Conservation (phyloP, 2,888 invertebrate species). For the Hyppa rectilinea region DNA sequence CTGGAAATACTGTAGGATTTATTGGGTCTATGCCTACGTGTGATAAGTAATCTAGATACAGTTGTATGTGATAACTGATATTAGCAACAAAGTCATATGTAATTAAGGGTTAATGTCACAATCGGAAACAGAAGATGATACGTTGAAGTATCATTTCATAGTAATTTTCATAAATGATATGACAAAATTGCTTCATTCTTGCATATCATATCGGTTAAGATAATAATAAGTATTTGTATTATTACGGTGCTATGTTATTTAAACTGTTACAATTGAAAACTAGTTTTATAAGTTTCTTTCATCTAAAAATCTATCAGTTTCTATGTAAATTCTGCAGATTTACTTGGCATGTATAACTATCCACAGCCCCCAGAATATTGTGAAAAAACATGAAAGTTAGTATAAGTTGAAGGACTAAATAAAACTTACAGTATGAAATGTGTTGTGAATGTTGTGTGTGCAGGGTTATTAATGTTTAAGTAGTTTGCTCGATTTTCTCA, state of each 20-base stretch:
- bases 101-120: constrained; percentile 16
- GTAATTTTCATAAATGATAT: background rate
- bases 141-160: constrained; percentile 37
- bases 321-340: constrained; percentile 11
- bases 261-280: constrained; percentile 24
- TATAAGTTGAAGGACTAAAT: background rate
- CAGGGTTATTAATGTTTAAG: background rate
- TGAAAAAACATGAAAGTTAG: background rate
- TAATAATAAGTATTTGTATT: constrained; percentile 17
- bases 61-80: constrained; percentile 43
- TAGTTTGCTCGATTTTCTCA: constrained; percentile 12
- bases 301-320: constrained; percentile 10
- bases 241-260: constrained; percentile 18
- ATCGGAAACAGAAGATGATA: constrained; percentile 29
- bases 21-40: constrained; percentile 26
- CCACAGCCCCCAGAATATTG: background rate
- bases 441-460: background rate
- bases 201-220: constrained; percentile 16
- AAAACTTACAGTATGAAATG: background rate
- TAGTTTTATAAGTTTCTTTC: constrained; percentile 7
- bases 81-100: constrained; percentile 18
- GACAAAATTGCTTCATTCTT: constrained; percentile 1
- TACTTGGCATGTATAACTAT: background rate
- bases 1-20: constrained; percentile 21
- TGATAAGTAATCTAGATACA: constrained; percentile 34